These are phyloP conservation scores for Amphimallon solstitiale DNA, from an alignment of 2,888 invertebrate species.

Conservation along the genomic window DNA sequence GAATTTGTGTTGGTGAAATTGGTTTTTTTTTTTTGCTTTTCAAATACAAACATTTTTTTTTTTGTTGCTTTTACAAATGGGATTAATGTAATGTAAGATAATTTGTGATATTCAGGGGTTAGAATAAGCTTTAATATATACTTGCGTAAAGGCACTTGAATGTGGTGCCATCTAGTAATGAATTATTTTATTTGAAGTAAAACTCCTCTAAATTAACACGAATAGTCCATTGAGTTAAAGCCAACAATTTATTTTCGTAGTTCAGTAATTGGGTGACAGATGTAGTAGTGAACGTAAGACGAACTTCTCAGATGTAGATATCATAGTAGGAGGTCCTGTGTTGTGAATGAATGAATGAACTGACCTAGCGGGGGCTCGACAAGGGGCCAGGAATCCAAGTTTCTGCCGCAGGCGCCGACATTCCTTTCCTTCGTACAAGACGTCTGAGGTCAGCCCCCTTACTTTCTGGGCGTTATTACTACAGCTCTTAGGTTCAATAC, in stretches of 20 bases:
- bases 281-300: constrained; percentile 41
- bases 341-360: constrained; percentile 69
- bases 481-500: constrained; percentile 47
- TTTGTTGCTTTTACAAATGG: no score
- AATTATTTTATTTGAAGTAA: neutral
- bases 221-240: no score
- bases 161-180: neutral
- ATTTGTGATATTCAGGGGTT: no score
- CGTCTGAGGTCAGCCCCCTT: constrained; percentile 54
- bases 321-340: constrained; percentile 67
- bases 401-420: constrained; percentile 69
- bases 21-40: no score
- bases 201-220: no score
- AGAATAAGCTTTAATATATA: no score
- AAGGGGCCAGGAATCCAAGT: constrained; percentile 67
- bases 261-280: constrained; percentile 41
- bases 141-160: no score
- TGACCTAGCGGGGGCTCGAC: constrained; percentile 59
- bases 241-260: neutral
- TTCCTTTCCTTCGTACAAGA: constrained; percentile 66
- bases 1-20: no score
- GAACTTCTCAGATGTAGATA: constrained; percentile 53
- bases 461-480: constrained; percentile 41
- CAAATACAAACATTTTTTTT: no score
- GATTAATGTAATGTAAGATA: no score